Evolutionary conservation across 2,797 vertebrate genomes (phyloP), one percentile per base, ranked within the genome.

Genomic region (Karalla daura): DNA sequence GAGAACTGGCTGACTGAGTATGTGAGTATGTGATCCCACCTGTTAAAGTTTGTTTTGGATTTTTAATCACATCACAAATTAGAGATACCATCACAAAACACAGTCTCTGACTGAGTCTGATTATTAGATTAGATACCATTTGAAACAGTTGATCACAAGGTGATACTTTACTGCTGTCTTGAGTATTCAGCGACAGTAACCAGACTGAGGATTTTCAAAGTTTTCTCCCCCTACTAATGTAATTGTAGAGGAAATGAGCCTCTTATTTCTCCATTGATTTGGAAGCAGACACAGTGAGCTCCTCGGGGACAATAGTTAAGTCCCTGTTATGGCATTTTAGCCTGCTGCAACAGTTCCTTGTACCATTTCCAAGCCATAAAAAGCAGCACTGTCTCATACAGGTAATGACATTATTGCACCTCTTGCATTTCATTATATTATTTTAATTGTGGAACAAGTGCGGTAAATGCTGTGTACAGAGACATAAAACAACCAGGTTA

Each of bases 361-460:
- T 70, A 70, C 61, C 64, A 76, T 78, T 81, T 72, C 41, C 54
- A 27, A 63, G 63, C 62, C 64, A 81, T 82, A 78, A 79, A 83
- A 78, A 18, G 52, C 49, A 74, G 20, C 43, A 52, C 59, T 36
- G 47, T 70, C 69, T 80, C 64, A 69, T 63, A 52, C 70, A 80
- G 72, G 68, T 88, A 82, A 84, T 85, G 71, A 36, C 43, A 51
- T 68, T 74, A 63, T 86, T 72, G 67, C 46, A 74, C 65, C 52
- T 40, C 36, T 76, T 86, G 61, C 52, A 77, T 76, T 66, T 81
- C 46, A 80, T 86, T 85, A 85, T 70, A 65, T 67, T 54, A 53
- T 44, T 78, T 74, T 70, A 68, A 81, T 85, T 74, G 53, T 81
- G 74, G 49, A 63, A 40, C 24, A 62, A 62, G 28, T 40, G 53